phyloP scores from a whole-genome alignment of 2,797 vertebrate species.

The Fringilla coelebs region DNA sequence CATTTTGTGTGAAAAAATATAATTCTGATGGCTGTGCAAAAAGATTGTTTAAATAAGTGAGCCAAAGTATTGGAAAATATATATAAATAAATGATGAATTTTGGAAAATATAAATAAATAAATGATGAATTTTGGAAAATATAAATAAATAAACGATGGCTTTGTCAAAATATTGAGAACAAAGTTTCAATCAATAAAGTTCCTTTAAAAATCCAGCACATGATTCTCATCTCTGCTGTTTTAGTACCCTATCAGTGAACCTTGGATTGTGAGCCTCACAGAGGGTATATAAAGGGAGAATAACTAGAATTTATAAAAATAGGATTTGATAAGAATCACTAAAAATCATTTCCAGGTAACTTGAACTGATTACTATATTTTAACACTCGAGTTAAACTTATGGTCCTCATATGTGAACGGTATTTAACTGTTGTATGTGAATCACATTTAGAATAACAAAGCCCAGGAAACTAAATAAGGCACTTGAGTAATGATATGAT shows the following conservation, averaged over 20 bases:
- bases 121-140: too few species aligned
- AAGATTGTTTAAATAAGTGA: background rate
- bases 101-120: too few species aligned
- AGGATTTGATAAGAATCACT: background rate
- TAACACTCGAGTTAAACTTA: conserved; percentile 17
- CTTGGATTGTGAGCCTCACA: background rate
- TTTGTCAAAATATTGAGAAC: background rate
- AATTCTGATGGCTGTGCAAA: background rate
- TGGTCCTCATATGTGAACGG: background rate
- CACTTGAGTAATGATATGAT: background rate
- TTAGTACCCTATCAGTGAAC: background rate
- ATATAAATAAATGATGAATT: background rate
- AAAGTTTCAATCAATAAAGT: background rate
- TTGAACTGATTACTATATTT: conserved; percentile 18
- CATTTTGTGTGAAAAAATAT: background rate
- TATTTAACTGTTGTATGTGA: background rate
- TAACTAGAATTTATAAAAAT: conserved; percentile 8
- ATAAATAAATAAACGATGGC: too few species aligned
- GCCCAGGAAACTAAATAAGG: conserved; percentile 35
- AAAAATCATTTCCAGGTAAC: background rate
- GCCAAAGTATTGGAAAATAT: background rate
- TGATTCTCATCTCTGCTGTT: background rate
- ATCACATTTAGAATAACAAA: conserved; percentile 8
- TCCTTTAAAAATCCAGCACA: background rate
- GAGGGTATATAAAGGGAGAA: background rate